Base-by-base conservation (phyloP, 92 coral and sea anemone genomes). In the Epizoanthus scotinus region DNA sequence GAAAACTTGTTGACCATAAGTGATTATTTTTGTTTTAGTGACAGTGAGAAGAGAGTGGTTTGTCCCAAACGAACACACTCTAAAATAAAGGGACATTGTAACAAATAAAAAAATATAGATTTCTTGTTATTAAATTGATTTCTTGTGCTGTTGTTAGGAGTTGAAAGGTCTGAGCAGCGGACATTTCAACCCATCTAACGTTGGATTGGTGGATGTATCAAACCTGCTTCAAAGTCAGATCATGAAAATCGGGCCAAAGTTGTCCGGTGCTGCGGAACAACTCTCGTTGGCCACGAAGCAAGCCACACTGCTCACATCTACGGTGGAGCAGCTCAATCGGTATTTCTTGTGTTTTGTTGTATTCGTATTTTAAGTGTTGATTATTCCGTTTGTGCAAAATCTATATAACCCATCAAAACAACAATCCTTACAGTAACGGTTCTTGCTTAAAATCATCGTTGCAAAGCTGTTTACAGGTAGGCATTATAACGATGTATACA, bases 251-350 rank as follows among this genome's bases (percentile, higher is more conserved):
- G 38, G 66, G 25, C 78, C 75, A 1, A 71, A 64, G 28, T 70
- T 92, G 18, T 82, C 59, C 3, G 25, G 67, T 50, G 86, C 90
- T 7, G 73, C 79, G 31, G 66, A 29, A 1, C 80, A 70, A 21
- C 57, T 92, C 54, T 60, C 55, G 10, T 85, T 73, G 78, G 93
- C 94, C 36, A 88, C 84, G 40, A 65, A 73, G 27, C 87, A 88
- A 18, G 89, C 86, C 9, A 75, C 84, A 1, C 69, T 80, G 22
- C 86, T 94, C 53, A 64, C 71, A 61, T 55, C 80, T 66, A 84
- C 84, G 17, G 89, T 87, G 60, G 87, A 87, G 27, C 81, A 85
- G 38, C 67, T 94, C 73, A 86, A 90, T 59, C 85, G 83, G 98
- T 94, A 78, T 85, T 87, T 73, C n/a, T 24, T 24, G 3, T 7